Base-by-base conservation (phyloP, 2,888 invertebrate genomes). In the Lypha dubia region DNA sequence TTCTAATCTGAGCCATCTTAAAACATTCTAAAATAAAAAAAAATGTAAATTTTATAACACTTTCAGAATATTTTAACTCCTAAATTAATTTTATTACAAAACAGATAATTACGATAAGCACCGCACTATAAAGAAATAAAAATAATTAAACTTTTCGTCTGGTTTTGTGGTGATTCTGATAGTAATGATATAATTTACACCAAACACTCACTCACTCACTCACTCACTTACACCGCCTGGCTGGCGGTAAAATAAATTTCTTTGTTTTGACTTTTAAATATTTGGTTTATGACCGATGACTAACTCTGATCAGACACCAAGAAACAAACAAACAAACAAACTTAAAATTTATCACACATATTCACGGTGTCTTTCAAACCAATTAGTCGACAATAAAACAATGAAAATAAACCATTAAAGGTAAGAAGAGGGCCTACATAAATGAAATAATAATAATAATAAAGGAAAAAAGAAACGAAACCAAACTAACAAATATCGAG, bases 341-440 rank as follows among this genome's bases (percentile, higher is more conserved):
- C 20, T 60, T 32, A 15, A 41, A 49, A 68, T 65, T 75, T 63
- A 73, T 77, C 53, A 56, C 74, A 62, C 58, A 79, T 56, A 44
- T 83, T 75, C 20, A 75, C n/a, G 60, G 65, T 60, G 80, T 80
- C 67, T 73, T 60, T 53, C 49, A 67, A 46, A 60, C 71, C 74
- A 84, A 80, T 80, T 76, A 76, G 80, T 76, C 41, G 51, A 68
- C 84, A 75, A 73, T 76, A 80, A 84, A 76, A 76, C 51, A 53
- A 62, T 68, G 32, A 68, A 80, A 75, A 62, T 35, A 68, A 74
- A 1, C 32, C 51, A 60, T 67, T 60, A 44, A 58, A 68, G 58
- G 49, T 46, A 49, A 38, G 24, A 51, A 63, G 38, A 46, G 49
- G n/a, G 58, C 28, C 65, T 20, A 53, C 13, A 3, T 51, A 51